Evolutionary conservation across 2,797 vertebrate species (phyloP).

Genomic region (Xenentodon cancila): DNA sequence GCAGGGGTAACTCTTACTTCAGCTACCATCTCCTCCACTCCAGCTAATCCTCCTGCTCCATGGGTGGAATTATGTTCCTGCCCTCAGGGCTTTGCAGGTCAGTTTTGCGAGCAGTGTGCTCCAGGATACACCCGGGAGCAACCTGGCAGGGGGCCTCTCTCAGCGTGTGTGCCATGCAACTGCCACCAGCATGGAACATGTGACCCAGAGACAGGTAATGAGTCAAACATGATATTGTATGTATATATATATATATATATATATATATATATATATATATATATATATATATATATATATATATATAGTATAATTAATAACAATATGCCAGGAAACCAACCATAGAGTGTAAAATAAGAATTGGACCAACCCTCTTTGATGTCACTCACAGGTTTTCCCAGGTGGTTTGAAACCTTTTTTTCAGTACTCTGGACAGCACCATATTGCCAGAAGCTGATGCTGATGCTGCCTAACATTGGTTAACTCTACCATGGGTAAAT

Average conservation of each 20-base stretch:
- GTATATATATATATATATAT: background rate
- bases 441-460: too few species aligned
- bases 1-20: conserved; percentile 81
- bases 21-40: conserved; percentile 56
- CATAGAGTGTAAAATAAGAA: too few species aligned
- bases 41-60: conserved; percentile 50
- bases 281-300: background rate
- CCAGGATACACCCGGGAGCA: conserved; percentile 85
- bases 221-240: background rate
- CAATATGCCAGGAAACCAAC: too few species aligned
- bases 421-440: too few species aligned
- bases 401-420: too few species aligned
- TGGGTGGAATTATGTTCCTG: conserved; percentile 93
- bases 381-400: too few species aligned
- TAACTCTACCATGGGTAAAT: too few species aligned
- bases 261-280: background rate
- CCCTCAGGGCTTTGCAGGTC: conserved; percentile 84
- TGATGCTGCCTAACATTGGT: too few species aligned
- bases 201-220: conserved; percentile 86
- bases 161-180: conserved; percentile 85
- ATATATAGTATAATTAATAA: too few species aligned
- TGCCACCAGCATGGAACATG: conserved; percentile 92
- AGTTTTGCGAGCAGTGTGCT: conserved; percentile 88
- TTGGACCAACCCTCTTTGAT: too few species aligned
- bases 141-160: conserved; percentile 70